Conservation (phyloP, 2,888 invertebrate species). For the Xanthia icteritia region DNA sequence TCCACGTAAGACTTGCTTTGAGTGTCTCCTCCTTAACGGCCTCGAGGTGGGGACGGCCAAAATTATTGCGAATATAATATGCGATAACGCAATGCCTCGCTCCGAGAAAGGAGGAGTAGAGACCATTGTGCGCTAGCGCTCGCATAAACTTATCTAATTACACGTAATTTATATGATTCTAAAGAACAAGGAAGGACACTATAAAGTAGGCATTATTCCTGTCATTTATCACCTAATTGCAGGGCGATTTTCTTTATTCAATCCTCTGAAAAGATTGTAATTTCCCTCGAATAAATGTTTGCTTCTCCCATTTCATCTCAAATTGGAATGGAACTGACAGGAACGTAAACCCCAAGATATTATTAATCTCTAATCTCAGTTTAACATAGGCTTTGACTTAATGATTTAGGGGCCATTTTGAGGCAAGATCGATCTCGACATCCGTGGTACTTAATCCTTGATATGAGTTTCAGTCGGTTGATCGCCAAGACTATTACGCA, state of each 20-base stretch:
- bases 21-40: conserved; percentile 73
- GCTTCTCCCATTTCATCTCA: conserved; percentile 54
- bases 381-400: conserved; percentile 69
- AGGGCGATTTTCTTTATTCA: conserved; percentile 25
- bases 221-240: conserved; percentile 48
- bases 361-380: conserved; percentile 71
- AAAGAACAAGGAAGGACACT: conserved; percentile 58
- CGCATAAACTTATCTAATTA: conserved; percentile 82
- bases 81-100: conserved; percentile 75
- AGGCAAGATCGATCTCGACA: conserved; percentile 69
- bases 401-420: conserved; percentile 69
- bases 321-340: conserved; percentile 48
- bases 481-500: conserved; percentile 69
- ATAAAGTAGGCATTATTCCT: conserved; percentile 41
- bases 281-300: conserved; percentile 42
- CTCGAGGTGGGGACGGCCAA: conserved; percentile 72
- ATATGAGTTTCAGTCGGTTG: conserved; percentile 79
- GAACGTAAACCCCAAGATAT: conserved; percentile 54
- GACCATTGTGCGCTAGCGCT: conserved; percentile 74
- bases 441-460: conserved; percentile 76
- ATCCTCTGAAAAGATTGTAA: conserved; percentile 39
- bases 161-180: conserved; percentile 75
- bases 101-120: conserved; percentile 60
- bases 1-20: conserved; percentile 67
- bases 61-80: conserved; percentile 84